Evolutionary conservation across 2,888 invertebrate genomes (phyloP).

Genomic region (Plemyria rubiginata): DNA sequence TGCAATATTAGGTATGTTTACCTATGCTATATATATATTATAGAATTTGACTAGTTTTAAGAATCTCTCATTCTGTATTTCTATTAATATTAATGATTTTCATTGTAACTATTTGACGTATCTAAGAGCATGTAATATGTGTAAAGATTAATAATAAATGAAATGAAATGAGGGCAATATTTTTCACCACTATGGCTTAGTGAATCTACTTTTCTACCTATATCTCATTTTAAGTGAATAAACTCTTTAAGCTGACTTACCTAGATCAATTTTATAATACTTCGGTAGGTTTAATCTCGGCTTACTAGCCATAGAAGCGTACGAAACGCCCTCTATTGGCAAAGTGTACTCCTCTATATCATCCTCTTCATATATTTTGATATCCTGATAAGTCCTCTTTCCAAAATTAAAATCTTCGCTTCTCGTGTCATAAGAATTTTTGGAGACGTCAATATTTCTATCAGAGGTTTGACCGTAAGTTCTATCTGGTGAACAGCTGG

Average conservation of each 20-base stretch:
- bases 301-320: slow-evolving; percentile 49
- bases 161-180: too few relatives aligned
- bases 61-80: too few relatives aligned
- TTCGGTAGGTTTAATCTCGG: slow-evolving; percentile 34
- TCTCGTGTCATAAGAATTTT: background rate
- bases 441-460: background rate
- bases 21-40: too few relatives aligned
- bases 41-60: too few relatives aligned
- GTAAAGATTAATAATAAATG: too few relatives aligned
- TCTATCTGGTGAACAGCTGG: background rate
- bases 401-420: slow-evolving; percentile 15
- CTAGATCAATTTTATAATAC: slow-evolving; percentile 44
- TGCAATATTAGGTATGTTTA: too few relatives aligned
- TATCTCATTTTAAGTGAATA: too few relatives aligned
- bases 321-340: slow-evolving; percentile 45
- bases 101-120: too few relatives aligned
- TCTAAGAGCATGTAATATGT: too few relatives aligned
- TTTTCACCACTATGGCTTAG: too few relatives aligned
- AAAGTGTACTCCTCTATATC: slow-evolving; percentile 28
- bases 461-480: background rate
- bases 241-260: slow-evolving; percentile 17
- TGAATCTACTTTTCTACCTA: too few relatives aligned
- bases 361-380: slow-evolving; percentile 30
- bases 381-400: slow-evolving; percentile 15
- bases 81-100: too few relatives aligned